Evolutionary conservation across 1,140 invertebrate genomes (phyloP), one percentile per base, ranked within the genome.

Genomic region (Trichomalopsis sarcophagae): DNA sequence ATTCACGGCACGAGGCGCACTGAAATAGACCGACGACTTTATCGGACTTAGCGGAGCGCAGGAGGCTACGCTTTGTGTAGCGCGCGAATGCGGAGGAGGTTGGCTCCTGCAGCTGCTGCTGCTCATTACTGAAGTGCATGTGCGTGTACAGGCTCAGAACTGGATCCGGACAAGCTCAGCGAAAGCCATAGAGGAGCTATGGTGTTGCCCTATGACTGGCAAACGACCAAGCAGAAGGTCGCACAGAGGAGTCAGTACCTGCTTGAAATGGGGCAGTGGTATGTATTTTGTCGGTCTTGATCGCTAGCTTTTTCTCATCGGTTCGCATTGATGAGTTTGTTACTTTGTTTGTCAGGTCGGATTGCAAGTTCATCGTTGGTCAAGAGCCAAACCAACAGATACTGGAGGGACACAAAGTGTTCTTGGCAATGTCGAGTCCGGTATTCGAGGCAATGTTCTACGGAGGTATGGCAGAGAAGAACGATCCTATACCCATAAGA

Each of bases 391-490:
- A 96, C 89, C 96, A 96, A 88, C 94, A 96, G 87, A 93, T 95
- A 1, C 92, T 97, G 4, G 94, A 95, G 76, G 96, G 96, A 0
- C 97, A 98, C 90, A 97, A 97, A 90, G 91, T 97, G 40, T 95
- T 98, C 62, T 91, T 98, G 73, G 96, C 97, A 0, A 97, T 97
- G 96, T 95, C 96, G 0, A 97, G 96, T 88, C 97, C 97, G 10
- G 97, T 97, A 2, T 97, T 94, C 94, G 97, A 95, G 94, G 96
- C 94, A 87, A 97, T 93, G 97, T 97, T 97, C 94, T 97, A 93
- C 94, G 96, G 94, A 89, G 96, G 89, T 90, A 95, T 94, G 94
- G 95, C 95, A 88, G 96, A 92, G 93, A 97, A 94, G 87, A 95
- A 94, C 86, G 95, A 96, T 87, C 95, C 96, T 0, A 97, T 98